These are phyloP conservation scores for Drosophila parvula DNA, from an alignment of 1,140 invertebrate genomes.

Conservation along the genomic window DNA sequence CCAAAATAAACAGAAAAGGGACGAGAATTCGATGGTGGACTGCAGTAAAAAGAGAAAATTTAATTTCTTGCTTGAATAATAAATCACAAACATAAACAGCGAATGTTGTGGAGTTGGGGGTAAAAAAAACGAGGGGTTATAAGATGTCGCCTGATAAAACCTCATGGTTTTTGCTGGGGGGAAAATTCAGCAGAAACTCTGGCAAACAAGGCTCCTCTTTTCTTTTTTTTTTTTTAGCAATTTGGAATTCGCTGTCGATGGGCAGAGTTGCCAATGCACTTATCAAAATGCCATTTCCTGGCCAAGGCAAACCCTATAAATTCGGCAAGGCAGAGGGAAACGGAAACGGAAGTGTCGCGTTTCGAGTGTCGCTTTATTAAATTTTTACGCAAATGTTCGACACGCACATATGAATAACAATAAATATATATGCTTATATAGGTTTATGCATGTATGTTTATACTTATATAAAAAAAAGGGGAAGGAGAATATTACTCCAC, in stretches of 20 bases:
- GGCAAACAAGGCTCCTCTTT: neutral
- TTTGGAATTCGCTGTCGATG: constrained; percentile 74
- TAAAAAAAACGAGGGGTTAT: neutral
- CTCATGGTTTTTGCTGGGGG: constrained; percentile 31
- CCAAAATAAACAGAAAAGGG: constrained; percentile 39
- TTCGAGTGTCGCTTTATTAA: constrained; percentile 79
- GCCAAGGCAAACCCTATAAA: constrained; percentile 25
- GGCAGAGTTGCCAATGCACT: constrained; percentile 61
- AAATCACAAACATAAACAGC: constrained; percentile 81
- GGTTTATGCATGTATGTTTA: neutral
- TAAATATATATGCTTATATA: constrained; percentile 13
- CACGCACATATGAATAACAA: constrained; percentile 79
- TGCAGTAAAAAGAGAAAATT: constrained; percentile 79
- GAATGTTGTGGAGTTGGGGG: constrained; percentile 14
- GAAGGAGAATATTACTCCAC: constrained; percentile 4
- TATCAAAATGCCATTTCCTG: constrained; percentile 76
- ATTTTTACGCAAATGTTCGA: constrained; percentile 79
- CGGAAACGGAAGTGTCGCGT: constrained; percentile 33
- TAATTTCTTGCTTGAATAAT: constrained; percentile 83
- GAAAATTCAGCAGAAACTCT: neutral
- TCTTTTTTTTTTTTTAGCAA: constrained; percentile 42
- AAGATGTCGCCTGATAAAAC: constrained; percentile 72
- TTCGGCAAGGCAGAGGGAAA: neutral
- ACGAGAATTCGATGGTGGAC: constrained; percentile 13
- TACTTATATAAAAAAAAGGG: neutral